Conservation (phyloP, 1,140 invertebrate genomes). For the Drosophila gunungcola region DNA sequence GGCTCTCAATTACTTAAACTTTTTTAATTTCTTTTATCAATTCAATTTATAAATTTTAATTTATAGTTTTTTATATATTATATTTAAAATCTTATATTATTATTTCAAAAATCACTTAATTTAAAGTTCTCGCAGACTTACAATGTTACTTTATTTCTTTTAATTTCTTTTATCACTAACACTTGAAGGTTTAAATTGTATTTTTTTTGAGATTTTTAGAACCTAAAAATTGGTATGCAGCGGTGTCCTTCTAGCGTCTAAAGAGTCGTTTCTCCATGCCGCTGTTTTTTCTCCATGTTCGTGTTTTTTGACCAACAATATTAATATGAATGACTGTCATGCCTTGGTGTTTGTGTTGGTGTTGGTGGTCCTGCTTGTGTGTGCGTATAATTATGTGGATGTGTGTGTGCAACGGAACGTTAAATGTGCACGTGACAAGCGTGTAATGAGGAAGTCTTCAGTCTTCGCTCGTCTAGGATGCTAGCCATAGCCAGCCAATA, state of each 20-base stretch:
- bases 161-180: not conserved
- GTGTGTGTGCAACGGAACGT: constrained; percentile 72
- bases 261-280: constrained; percentile 28
- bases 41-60: not conserved
- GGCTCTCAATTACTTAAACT: not conserved
- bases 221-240: constrained; percentile 38
- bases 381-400: constrained; percentile 65
- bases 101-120: not conserved
- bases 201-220: not conserved
- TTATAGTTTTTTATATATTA: not conserved
- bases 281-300: constrained; percentile 22
- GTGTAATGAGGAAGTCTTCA: constrained; percentile 78
- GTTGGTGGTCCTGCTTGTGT: constrained; percentile 39
- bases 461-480: constrained; percentile 52
- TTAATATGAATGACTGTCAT: constrained; percentile 76
- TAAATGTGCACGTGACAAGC: constrained; percentile 80
- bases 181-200: constrained; percentile 16
- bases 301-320: constrained; percentile 63
- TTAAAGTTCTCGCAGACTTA: not conserved
- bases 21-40: not conserved
- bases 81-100: not conserved
- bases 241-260: constrained; percentile 31
- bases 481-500: constrained; percentile 48
- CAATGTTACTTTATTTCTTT: not conserved
- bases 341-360: constrained; percentile 46